These are phyloP conservation scores for Hoplias malabaricus DNA, from an alignment of 2,113 vertebrate species.

Conservation along the genomic window DNA sequence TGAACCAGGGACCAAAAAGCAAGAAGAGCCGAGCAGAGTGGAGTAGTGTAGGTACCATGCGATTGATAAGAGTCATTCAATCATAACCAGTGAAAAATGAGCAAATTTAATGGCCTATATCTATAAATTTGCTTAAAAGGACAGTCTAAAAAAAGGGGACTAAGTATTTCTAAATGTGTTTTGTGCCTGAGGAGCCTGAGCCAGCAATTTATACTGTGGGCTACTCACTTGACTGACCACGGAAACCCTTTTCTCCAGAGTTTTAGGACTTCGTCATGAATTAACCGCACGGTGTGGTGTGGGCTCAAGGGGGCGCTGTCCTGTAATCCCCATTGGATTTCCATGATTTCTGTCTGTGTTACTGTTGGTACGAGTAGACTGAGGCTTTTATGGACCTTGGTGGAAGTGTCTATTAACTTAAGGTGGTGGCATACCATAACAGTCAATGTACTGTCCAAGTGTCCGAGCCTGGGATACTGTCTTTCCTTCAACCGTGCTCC, in stretches of 20 bases:
- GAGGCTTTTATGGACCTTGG: neutral
- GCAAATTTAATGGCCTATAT: too few relatives aligned
- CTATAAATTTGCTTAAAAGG: too few relatives aligned
- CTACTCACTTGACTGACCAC: neutral
- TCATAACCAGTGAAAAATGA: too few relatives aligned
- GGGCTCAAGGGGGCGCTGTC: slow-evolving; percentile 36
- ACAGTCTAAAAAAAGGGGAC: too few relatives aligned
- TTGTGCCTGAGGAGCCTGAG: slow-evolving; percentile 31
- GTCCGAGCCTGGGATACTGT: too few relatives aligned
- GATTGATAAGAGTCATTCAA: too few relatives aligned
- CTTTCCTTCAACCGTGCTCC: too few relatives aligned
- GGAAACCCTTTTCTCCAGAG: neutral
- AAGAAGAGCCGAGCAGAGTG: too few relatives aligned
- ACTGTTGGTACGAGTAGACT: neutral
- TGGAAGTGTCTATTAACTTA: neutral
- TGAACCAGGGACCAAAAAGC: too few relatives aligned
- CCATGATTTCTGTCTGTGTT: neutral
- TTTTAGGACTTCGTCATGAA: slow-evolving; percentile 11
- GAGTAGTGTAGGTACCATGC: too few relatives aligned
- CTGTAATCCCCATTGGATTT: neutral
- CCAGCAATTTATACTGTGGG: neutral
- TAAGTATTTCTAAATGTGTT: too few relatives aligned
- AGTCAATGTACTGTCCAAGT: neutral
- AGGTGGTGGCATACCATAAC: slow-evolving; percentile 4
- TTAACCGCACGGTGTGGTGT: slow-evolving; percentile 67